Percentiles rank a stretch among this genome's conserved stretches.
Conservation (phyloP, 2,797 vertebrate species). For the Thaleichthys pacificus region DNA sequence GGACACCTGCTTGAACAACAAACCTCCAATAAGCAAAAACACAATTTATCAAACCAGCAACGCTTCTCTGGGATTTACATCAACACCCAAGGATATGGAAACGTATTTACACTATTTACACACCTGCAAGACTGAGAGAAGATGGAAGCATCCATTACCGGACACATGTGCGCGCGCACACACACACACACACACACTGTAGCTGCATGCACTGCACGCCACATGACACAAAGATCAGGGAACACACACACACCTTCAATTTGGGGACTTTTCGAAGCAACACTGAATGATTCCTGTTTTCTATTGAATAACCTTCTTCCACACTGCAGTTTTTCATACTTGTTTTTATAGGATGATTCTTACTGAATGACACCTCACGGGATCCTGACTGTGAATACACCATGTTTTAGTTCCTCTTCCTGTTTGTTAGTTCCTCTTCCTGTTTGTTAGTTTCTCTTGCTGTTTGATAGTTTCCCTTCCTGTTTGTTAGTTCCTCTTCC, state of each 20-base stretch:
- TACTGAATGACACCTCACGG: constrained; percentile 33
- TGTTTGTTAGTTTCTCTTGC: neutral
- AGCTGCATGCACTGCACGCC: neutral
- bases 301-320: constrained; percentile 48
- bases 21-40: neutral
- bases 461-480: neutral
- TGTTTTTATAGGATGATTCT: constrained; percentile 51
- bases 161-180: neutral
- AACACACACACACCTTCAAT: constrained; percentile 4
- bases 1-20: constrained; percentile 11
- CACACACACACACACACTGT: constrained; percentile 5
- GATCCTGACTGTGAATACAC: constrained; percentile 63
- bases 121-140: constrained; percentile 49
- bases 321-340: constrained; percentile 54
- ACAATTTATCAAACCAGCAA: neutral
- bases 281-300: constrained; percentile 61
- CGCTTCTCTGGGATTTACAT: constrained; percentile 31
- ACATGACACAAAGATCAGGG: constrained; percentile 18
- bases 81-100: constrained; percentile 37
- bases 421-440: too few species aligned
- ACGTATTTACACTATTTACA: constrained; percentile 47
- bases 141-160: constrained; percentile 49
- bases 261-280: constrained; percentile 53
- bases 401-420: constrained; percentile 40
- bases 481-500: neutral